Percentiles rank a stretch among this genome's conserved stretches.
Evolutionary conservation across 2,113 vertebrate species (phyloP).

Genomic region (Notechis scutatus): DNA sequence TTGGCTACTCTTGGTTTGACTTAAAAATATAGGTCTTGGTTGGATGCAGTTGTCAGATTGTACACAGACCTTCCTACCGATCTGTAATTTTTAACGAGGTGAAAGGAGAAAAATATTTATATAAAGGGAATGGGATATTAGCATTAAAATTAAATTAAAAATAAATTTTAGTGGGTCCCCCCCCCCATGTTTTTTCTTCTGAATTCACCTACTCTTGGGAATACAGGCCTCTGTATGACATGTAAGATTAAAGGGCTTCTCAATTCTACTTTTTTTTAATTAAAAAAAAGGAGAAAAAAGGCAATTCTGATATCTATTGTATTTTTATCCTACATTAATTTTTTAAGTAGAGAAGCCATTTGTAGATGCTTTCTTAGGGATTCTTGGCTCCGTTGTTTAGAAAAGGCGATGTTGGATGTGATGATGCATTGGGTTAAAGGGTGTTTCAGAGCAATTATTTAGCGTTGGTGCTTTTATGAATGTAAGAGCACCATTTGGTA

Average conservation of each 20-base stretch:
- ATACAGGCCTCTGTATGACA: neutral
- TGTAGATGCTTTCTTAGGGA: neutral
- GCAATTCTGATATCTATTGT: neutral
- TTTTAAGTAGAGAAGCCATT: accelerated
- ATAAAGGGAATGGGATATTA: neutral
- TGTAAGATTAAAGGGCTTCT: neutral
- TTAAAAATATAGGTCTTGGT: neutral
- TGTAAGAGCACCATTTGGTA: neutral
- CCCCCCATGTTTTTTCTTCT: neutral
- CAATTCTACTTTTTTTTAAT: neutral
- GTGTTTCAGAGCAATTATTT: slow-evolving; percentile 1
- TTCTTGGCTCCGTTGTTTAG: neutral
- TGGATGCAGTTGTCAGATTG: neutral
- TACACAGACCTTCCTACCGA: neutral
- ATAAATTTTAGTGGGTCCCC: neutral
- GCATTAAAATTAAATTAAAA: neutral
- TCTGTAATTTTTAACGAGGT: neutral
- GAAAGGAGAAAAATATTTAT: neutral
- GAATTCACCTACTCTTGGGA: neutral
- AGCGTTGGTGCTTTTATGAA: neutral
- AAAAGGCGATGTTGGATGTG: neutral
- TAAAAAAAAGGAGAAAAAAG: neutral
- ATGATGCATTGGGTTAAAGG: neutral
- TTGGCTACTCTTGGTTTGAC: neutral
- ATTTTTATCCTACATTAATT: neutral